A percentile compares a stretch with the other conserved stretches of the same genome.
Evolutionary conservation across 2,797 vertebrate species (phyloP).

Genomic region (Siniperca scherzeri): DNA sequence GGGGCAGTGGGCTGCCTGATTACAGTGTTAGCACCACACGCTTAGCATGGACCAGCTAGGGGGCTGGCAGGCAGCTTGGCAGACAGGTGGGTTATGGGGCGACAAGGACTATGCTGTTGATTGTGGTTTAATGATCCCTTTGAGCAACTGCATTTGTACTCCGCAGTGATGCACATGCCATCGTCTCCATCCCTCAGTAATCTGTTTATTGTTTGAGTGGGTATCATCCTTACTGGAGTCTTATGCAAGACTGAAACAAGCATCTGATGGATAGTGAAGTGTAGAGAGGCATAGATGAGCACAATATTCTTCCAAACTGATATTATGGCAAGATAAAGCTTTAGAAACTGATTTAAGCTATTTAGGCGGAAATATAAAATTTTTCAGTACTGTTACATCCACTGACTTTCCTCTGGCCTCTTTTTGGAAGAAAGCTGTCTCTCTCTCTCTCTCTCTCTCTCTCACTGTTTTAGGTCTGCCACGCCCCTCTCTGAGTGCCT

Average conservation of each 20-base stretch:
- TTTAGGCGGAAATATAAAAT: neutral
- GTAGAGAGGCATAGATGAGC: neutral
- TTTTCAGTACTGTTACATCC: too few species aligned
- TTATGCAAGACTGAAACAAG: slow-evolving; percentile 5
- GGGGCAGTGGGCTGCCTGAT: slow-evolving; percentile 53
- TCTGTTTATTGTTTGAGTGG: slow-evolving; percentile 26
- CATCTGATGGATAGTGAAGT: neutral
- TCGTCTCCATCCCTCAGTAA: slow-evolving; percentile 12
- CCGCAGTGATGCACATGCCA: slow-evolving; percentile 5
- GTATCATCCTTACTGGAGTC: neutral
- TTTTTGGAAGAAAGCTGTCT: too few species aligned
- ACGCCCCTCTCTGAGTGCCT: neutral
- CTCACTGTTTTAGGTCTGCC: neutral
- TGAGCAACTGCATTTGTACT: slow-evolving; percentile 19
- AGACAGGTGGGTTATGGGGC: slow-evolving; percentile 41
- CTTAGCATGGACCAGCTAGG: slow-evolving; percentile 30
- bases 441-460: neutral
- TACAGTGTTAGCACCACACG: slow-evolving; percentile 43
- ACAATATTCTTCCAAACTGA: neutral
- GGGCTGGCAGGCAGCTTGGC: slow-evolving; percentile 32
- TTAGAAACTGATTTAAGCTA: neutral
- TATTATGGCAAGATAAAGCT: neutral
- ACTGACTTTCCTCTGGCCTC: too few species aligned
- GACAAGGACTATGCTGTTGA: slow-evolving; percentile 24
- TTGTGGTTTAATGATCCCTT: slow-evolving; percentile 50